A percentile compares a stretch with the other conserved stretches of the same genome.
Evolutionary conservation across 2,113 vertebrate species (phyloP).

Genomic region (Pitta sordida): DNA sequence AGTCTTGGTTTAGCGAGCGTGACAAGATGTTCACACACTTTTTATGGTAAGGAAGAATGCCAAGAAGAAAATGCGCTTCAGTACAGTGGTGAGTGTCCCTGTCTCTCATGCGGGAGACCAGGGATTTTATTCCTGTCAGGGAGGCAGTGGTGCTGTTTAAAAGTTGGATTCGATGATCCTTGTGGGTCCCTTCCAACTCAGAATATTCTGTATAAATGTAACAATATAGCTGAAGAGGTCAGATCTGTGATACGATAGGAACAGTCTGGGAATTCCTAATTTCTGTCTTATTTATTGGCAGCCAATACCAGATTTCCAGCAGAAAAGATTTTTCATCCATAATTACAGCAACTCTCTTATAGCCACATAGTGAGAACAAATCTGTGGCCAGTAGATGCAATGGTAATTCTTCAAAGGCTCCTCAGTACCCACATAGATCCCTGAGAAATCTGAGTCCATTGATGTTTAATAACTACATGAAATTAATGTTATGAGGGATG

Average conservation of each 20-base stretch:
- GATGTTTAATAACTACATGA: background rate
- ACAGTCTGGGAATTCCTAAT: slow-evolving; percentile 12
- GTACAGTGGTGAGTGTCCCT: too few relatives aligned
- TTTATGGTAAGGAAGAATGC: background rate
- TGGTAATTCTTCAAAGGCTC: background rate
- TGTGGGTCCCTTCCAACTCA: too few relatives aligned
- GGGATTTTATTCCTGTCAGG: too few relatives aligned
- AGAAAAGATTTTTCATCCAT: slow-evolving; percentile 3
- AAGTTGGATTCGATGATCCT: too few relatives aligned
- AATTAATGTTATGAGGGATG: background rate
- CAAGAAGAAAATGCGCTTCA: too few relatives aligned
- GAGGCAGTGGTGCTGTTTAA: too few relatives aligned
- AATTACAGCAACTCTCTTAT: background rate
- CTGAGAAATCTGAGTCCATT: background rate
- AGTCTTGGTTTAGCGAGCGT: background rate
- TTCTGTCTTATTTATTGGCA: background rate
- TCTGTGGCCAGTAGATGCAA: background rate
- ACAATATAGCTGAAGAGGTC: background rate
- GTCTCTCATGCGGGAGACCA: too few relatives aligned
- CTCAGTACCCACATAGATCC: background rate
- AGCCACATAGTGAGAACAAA: background rate
- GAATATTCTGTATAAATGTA: too few relatives aligned
- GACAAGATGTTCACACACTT: slow-evolving; percentile 31
- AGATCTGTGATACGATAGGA: slow-evolving; percentile 7
- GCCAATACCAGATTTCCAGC: background rate